A percentile compares a stretch with the other conserved stretches of the same genome.
Evolutionary conservation across 2,888 invertebrate genomes (phyloP).

Genomic region (Orgyia antiqua): DNA sequence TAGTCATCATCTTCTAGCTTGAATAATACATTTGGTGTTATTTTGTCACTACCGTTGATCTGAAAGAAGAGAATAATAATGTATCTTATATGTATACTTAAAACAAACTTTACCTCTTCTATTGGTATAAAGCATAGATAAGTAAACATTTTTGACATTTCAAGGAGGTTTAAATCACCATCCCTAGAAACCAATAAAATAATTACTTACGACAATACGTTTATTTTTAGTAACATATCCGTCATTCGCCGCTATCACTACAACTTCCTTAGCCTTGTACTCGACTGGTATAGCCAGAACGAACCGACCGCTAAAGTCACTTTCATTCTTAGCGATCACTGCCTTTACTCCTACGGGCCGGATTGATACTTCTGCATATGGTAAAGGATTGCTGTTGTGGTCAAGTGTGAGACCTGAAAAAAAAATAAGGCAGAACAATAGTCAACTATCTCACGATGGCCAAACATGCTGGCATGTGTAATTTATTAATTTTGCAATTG

Average conservation of each 20-base stretch:
- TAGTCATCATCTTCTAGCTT: constrained; percentile 82
- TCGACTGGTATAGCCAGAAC: constrained; percentile 58
- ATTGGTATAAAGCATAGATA: no score
- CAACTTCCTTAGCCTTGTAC: constrained; percentile 61
- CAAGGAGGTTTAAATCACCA: no score
- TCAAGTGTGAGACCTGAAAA: constrained; percentile 80
- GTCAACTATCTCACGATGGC: no score
- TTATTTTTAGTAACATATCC: constrained; percentile 80
- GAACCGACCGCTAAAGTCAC: constrained; percentile 68
- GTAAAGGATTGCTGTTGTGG: constrained; percentile 76
- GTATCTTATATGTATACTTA: no score
- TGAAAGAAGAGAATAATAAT: constrained; percentile 30
- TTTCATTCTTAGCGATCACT: constrained; percentile 37
- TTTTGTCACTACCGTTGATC: constrained; percentile 48
- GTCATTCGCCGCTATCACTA: constrained; percentile 73
- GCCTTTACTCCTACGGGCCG: constrained; percentile 53
- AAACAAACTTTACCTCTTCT: no score
- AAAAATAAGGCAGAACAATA: no score
- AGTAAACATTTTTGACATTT: no score
- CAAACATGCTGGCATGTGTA: no score
- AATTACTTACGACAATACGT: constrained; percentile 56
- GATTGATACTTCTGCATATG: constrained; percentile 65
- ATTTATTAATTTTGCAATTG: no score
- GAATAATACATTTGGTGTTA: constrained; percentile 80
- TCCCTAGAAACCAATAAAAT: no score